These are phyloP conservation scores for Clamator glandarius DNA, from an alignment of 2,797 vertebrate species.

Conservation along the genomic window DNA sequence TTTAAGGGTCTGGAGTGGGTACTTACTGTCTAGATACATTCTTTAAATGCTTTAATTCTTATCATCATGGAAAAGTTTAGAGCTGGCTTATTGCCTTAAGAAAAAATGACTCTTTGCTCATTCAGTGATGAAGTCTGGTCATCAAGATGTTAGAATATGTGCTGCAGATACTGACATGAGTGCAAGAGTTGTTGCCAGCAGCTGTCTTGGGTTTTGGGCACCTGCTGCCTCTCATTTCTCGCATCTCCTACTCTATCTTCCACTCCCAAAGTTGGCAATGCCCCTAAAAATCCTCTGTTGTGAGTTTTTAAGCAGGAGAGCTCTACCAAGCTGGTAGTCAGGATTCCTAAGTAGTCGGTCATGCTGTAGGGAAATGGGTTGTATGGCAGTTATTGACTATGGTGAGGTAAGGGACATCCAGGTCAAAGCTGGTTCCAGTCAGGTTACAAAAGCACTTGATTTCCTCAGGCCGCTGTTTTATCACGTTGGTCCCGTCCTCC, in stretches of 20 bases:
- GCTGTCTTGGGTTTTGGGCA: conserved; percentile 56
- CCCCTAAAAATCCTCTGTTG: conserved; percentile 12
- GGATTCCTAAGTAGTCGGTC: neutral
- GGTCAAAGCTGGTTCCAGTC: neutral
- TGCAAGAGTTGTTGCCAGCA: conserved; percentile 48
- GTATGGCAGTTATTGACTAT: neutral
- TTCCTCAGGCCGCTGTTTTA: neutral
- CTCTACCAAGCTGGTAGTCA: neutral
- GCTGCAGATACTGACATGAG: conserved; percentile 25
- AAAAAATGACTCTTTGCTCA: conserved; percentile 60
- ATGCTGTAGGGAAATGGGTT: neutral
- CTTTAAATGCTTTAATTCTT: conserved; percentile 59
- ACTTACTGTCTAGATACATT: neutral
- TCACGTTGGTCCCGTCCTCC: neutral
- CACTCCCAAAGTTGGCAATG: neutral
- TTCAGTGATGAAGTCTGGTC: conserved; percentile 67
- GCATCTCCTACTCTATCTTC: conserved; percentile 42
- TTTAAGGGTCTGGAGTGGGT: conserved; percentile 46
- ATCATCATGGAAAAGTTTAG: conserved; percentile 64
- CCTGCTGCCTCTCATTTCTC: conserved; percentile 57
- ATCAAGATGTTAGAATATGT: conserved; percentile 42
- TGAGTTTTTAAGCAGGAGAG: neutral
- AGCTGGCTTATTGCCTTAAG: conserved; percentile 61
- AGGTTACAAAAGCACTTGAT: neutral
- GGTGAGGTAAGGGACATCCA: neutral